Evolutionary conservation across 2,888 invertebrate genomes (phyloP).

Genomic region (Parnassius orleans): DNA sequence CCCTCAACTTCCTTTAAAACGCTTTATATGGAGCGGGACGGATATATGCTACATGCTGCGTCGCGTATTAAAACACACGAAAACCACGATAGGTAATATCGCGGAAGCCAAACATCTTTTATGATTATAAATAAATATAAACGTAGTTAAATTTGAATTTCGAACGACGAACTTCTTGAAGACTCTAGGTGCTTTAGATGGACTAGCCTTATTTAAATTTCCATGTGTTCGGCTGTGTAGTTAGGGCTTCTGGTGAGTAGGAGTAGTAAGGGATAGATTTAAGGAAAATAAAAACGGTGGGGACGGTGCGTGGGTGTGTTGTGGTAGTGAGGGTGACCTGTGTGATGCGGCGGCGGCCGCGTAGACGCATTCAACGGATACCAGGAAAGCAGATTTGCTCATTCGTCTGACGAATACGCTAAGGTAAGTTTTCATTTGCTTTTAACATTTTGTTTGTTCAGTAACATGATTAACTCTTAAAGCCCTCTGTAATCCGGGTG

Average conservation of each 20-base stretch:
- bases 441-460: not conserved
- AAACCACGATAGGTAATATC: slow-evolving; percentile 67
- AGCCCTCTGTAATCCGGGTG: no score
- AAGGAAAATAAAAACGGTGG: slow-evolving; percentile 40
- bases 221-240: slow-evolving; percentile 44
- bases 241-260: slow-evolving; percentile 34
- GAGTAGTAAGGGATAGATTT: slow-evolving; percentile 27
- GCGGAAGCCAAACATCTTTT: slow-evolving; percentile 41
- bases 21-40: slow-evolving; percentile 77
- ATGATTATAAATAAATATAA: slow-evolving; percentile 28
- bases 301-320: slow-evolving; percentile 47
- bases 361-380: slow-evolving; percentile 47
- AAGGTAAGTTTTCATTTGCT: slow-evolving; percentile 52
- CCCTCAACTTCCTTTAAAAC: slow-evolving; percentile 51
- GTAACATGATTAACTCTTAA: no score
- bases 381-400: slow-evolving; percentile 44
- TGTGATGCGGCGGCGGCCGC: slow-evolving; percentile 69
- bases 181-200: slow-evolving; percentile 52
- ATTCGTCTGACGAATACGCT: slow-evolving; percentile 74
- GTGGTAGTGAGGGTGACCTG: slow-evolving; percentile 41
- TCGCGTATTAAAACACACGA: slow-evolving; percentile 62
- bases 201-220: slow-evolving; percentile 52
- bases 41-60: slow-evolving; percentile 64
- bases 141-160: slow-evolving; percentile 38
- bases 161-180: slow-evolving; percentile 47